Conservation (phyloP, 2,888 invertebrate species). For the Melanchra persicariae region DNA sequence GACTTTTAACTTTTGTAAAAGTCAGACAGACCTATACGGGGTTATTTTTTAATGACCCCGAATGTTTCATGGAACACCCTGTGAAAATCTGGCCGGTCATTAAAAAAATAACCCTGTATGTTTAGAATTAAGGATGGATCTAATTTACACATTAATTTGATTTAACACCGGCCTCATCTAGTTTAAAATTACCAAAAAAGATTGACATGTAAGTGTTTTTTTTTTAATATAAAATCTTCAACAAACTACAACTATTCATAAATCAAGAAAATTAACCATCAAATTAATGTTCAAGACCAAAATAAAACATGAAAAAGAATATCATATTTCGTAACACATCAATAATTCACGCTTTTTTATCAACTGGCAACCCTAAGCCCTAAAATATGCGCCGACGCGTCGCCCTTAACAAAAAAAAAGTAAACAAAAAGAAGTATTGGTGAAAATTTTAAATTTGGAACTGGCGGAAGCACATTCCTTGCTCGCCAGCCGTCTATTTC, state of each 20-base stretch:
- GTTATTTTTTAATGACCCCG: no score
- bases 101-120: no score
- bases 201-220: not conserved
- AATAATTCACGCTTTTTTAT: constrained; percentile 34
- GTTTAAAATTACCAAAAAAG: no score
- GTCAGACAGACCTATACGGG: not conserved
- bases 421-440: constrained; percentile 69
- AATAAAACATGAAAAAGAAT: constrained; percentile 47
- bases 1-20: not conserved
- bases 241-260: not conserved
- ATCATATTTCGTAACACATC: constrained; percentile 48
- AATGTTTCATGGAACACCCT: no score
- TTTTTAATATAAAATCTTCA: not conserved
- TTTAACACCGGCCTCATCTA: not conserved
- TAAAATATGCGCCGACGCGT: constrained; percentile 40
- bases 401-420: constrained; percentile 50
- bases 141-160: not conserved
- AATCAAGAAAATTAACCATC: constrained; percentile 7
- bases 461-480: constrained; percentile 82
- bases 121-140: no score
- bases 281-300: constrained; percentile 6
- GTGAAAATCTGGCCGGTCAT: no score
- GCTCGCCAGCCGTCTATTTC: constrained; percentile 76
- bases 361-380: constrained; percentile 52
- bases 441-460: constrained; percentile 81